A percentile compares a stretch with the other conserved stretches of the same genome.
Conservation (phyloP, 2,888 invertebrate genomes). For the Ormyrus thymus region DNA sequence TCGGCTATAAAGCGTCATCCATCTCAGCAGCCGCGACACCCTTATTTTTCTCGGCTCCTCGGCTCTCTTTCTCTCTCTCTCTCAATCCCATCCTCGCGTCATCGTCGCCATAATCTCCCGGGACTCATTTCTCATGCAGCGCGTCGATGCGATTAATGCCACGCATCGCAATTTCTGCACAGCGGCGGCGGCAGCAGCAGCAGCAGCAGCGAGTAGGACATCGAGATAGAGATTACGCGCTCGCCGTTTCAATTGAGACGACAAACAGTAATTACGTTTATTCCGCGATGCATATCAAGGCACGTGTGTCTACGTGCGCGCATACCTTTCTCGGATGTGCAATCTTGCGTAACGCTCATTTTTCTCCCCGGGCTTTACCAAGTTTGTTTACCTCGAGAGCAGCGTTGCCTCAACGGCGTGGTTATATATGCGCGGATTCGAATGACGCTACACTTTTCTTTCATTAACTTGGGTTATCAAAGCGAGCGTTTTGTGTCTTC, state of each 20-base stretch:
- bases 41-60: too few relatives aligned
- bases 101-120: constrained; percentile 22
- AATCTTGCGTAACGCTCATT: constrained; percentile 50
- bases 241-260: constrained; percentile 52
- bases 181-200: neutral
- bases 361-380: constrained; percentile 24
- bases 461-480: neutral
- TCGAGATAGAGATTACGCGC: constrained; percentile 41
- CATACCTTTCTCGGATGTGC: constrained; percentile 44
- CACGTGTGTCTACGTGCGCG: neutral
- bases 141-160: constrained; percentile 31
- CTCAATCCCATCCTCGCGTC: neutral
- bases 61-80: too few relatives aligned
- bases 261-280: constrained; percentile 54
- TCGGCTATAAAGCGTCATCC: too few relatives aligned
- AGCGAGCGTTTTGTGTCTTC: too few relatives aligned
- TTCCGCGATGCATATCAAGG: constrained; percentile 49
- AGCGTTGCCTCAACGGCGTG: too few relatives aligned
- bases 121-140: constrained; percentile 30
- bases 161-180: constrained; percentile 21
- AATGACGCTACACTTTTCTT: neutral
- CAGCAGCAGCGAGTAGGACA: constrained; percentile 27
- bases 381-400: constrained; percentile 31
- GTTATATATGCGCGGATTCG: neutral
- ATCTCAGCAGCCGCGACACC: too few relatives aligned